Evolutionary conservation across 2,113 vertebrate species (phyloP).

Genomic region (Onychorhynchus coronatus): DNA sequence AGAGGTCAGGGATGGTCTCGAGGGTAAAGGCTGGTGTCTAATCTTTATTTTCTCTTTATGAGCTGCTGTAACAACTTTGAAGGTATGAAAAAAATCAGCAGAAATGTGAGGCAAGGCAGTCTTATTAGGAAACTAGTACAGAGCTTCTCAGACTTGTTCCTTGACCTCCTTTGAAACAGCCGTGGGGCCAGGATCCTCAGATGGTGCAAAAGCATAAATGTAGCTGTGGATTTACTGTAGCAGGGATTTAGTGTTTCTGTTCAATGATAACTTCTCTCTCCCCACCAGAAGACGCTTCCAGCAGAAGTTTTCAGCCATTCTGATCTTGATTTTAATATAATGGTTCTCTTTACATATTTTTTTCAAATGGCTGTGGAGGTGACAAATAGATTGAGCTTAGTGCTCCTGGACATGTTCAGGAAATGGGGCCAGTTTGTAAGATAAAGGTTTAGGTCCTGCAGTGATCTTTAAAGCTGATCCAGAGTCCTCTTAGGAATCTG

Average conservation of each 20-base stretch:
- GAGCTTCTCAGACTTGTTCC: slow-evolving; percentile 37
- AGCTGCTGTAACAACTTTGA: slow-evolving; percentile 46
- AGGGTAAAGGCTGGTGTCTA: slow-evolving; percentile 52
- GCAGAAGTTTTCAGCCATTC: slow-evolving; percentile 7
- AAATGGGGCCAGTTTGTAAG: background rate
- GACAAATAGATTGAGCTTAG: slow-evolving; percentile 6
- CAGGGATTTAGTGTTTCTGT: background rate
- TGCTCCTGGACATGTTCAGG: background rate
- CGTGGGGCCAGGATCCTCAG: background rate
- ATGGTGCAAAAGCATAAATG: background rate
- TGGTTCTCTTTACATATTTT: background rate
- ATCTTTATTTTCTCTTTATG: slow-evolving; percentile 65
- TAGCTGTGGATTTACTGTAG: background rate
- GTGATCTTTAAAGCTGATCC: background rate
- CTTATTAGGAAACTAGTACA: slow-evolving; percentile 40
- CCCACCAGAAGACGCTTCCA: background rate
- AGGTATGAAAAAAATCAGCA: slow-evolving; percentile 59
- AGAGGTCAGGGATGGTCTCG: slow-evolving; percentile 62
- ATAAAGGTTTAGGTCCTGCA: background rate
- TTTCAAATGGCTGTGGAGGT: background rate
- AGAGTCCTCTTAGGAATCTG: background rate
- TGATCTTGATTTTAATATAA: slow-evolving; percentile 1
- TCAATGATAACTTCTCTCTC: background rate
- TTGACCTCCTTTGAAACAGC: slow-evolving; percentile 35
- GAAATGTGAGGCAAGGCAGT: slow-evolving; percentile 46